These are phyloP conservation scores for Cyclargus thomasi DNA, from an alignment of 1,140 invertebrate genomes.

Conservation along the genomic window DNA sequence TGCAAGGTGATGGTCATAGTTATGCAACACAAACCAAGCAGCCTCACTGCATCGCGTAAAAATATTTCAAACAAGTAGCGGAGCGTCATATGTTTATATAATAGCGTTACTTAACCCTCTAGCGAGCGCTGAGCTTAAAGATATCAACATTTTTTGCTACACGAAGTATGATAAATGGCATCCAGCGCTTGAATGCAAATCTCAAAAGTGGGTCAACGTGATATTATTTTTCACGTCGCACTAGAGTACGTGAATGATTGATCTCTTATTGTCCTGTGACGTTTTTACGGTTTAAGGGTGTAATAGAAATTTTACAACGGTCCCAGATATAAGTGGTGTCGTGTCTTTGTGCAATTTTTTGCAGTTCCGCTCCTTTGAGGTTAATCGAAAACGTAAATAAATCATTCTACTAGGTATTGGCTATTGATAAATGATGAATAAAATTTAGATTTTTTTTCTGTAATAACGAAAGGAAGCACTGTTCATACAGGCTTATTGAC, in stretches of 20 bases:
- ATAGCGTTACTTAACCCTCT: slow-evolving; percentile 18
- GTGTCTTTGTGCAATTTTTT: slow-evolving; percentile 42
- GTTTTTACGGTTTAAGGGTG: slow-evolving; percentile 59
- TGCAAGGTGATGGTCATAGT: too few species aligned
- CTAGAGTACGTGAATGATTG: slow-evolving; percentile 60
- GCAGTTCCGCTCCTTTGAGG: slow-evolving; percentile 59
- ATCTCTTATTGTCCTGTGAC: slow-evolving; percentile 66
- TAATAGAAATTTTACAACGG: slow-evolving; percentile 49
- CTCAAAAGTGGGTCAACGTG: slow-evolving; percentile 63
- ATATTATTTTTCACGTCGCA: slow-evolving; percentile 66
- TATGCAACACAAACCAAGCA: too few species aligned
- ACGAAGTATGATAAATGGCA: slow-evolving; percentile 67
- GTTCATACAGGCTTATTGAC: too few species aligned
- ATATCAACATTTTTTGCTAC: slow-evolving; percentile 49
- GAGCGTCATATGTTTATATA: not conserved
- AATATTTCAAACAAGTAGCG: not conserved
- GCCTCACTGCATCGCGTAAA: not conserved
- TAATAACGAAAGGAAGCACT: too few species aligned
- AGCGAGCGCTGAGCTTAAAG: slow-evolving; percentile 24
- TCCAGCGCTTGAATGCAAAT: slow-evolving; percentile 64
- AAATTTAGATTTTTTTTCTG: too few species aligned
- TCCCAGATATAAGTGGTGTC: slow-evolving; percentile 27
- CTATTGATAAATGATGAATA: too few species aligned
- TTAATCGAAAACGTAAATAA: slow-evolving; percentile 44
- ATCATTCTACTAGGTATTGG: slow-evolving; percentile 24